A percentile compares a stretch with the other conserved stretches of the same genome.
Conservation (phyloP, 1,140 invertebrate genomes). For the Apolygus lucorum region DNA sequence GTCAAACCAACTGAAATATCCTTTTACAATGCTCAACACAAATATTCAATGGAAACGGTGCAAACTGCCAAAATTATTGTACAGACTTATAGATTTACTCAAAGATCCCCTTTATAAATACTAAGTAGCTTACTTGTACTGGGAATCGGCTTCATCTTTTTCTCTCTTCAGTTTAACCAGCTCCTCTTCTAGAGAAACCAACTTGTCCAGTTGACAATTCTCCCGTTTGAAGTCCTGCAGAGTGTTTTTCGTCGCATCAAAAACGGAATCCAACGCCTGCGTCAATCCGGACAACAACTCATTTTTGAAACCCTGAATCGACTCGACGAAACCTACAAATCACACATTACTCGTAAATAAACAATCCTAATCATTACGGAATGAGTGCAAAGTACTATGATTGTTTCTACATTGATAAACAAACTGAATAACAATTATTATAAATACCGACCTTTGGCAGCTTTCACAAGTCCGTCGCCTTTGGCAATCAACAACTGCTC, state of each 20-base stretch:
- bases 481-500: neutral
- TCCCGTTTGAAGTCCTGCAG: neutral
- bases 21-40: too few relatives aligned
- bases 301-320: neutral
- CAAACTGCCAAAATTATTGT: too few relatives aligned
- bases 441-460: neutral
- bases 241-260: neutral
- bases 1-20: too few relatives aligned
- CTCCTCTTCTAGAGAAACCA: neutral
- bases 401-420: too few relatives aligned
- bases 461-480: neutral
- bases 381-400: too few relatives aligned
- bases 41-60: too few relatives aligned
- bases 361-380: neutral
- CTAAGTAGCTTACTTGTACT: slow-evolving; percentile 11
- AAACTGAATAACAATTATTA: too few relatives aligned
- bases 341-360: too few relatives aligned
- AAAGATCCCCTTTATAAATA: too few relatives aligned
- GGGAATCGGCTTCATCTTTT: neutral
- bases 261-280: neutral
- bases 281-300: neutral
- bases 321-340: neutral
- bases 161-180: slow-evolving; percentile 7
- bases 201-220: neutral
- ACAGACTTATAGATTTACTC: too few relatives aligned